These are phyloP conservation scores for Rutilus rutilus DNA, from an alignment of 2,113 vertebrate genomes.

Conservation along the genomic window DNA sequence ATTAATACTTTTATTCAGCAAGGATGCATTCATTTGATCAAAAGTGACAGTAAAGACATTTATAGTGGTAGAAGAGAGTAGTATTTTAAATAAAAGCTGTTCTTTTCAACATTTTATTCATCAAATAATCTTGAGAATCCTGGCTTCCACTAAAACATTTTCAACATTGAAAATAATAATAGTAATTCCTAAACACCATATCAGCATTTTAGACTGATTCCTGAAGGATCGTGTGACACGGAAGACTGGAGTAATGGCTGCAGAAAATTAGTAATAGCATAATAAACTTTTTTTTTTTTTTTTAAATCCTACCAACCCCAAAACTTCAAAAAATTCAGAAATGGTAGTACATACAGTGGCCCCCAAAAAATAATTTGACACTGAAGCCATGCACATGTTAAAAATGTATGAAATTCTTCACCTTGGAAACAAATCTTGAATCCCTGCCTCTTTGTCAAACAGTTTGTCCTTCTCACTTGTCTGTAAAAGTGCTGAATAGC, in stretches of 20 bases:
- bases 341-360: not conserved
- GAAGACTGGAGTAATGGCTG: not conserved
- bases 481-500: not conserved
- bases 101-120: no score
- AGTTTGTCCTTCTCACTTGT: not conserved
- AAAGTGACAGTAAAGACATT: no score
- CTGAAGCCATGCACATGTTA: not conserved
- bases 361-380: not conserved
- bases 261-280: not conserved
- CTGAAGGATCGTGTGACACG: not conserved
- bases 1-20: no score
- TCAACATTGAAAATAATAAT: no score
- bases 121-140: no score
- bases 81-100: no score
- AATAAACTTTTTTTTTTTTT: no score
- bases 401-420: not conserved
- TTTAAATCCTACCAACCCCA: no score
- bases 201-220: not conserved
- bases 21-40: no score
- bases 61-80: no score
- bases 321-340: no score
- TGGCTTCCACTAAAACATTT: no score
- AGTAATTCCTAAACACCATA: not conserved
- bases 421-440: not conserved
- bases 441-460: not conserved